A percentile compares a stretch with the other conserved stretches of the same genome.
Evolutionary conservation across 1,140 invertebrate species (phyloP).

Genomic region (Drosophila lini): DNA sequence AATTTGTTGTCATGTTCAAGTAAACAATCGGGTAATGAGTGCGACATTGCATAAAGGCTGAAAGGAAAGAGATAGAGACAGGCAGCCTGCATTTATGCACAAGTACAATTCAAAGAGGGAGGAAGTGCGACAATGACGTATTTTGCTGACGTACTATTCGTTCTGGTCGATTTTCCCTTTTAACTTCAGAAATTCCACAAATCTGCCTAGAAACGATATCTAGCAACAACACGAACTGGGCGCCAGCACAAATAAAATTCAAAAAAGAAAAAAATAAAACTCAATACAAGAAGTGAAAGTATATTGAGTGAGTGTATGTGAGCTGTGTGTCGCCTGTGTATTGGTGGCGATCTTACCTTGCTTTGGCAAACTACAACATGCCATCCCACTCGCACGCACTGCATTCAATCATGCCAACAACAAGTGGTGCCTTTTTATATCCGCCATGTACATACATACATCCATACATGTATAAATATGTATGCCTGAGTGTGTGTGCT

Average conservation of each 20-base stretch:
- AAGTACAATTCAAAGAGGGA: slow-evolving; percentile 27
- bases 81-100: slow-evolving; percentile 26
- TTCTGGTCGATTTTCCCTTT: slow-evolving; percentile 17
- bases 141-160: slow-evolving; percentile 18
- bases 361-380: slow-evolving; percentile 64
- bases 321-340: slow-evolving; percentile 28
- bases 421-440: slow-evolving; percentile 74
- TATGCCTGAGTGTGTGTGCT: slow-evolving; percentile 28
- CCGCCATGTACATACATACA: slow-evolving; percentile 38
- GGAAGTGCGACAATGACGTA: slow-evolving; percentile 20
- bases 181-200: slow-evolving; percentile 33
- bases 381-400: slow-evolving; percentile 73
- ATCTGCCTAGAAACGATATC: slow-evolving; percentile 59
- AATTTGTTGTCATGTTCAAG: slow-evolving; percentile 32
- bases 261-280: slow-evolving; percentile 35
- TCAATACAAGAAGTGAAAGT: slow-evolving; percentile 82
- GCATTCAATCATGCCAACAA: slow-evolving; percentile 77
- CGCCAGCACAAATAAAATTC: slow-evolving; percentile 69
- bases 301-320: slow-evolving; percentile 58
- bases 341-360: slow-evolving; percentile 71
- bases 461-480: slow-evolving; percentile 20
- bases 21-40: slow-evolving; percentile 49
- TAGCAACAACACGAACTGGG: slow-evolving; percentile 52
- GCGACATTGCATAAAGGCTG: slow-evolving; percentile 32
- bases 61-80: not conserved